Conservation (phyloP, 2,113 vertebrate genomes). For the Anarrhichthys ocellatus region DNA sequence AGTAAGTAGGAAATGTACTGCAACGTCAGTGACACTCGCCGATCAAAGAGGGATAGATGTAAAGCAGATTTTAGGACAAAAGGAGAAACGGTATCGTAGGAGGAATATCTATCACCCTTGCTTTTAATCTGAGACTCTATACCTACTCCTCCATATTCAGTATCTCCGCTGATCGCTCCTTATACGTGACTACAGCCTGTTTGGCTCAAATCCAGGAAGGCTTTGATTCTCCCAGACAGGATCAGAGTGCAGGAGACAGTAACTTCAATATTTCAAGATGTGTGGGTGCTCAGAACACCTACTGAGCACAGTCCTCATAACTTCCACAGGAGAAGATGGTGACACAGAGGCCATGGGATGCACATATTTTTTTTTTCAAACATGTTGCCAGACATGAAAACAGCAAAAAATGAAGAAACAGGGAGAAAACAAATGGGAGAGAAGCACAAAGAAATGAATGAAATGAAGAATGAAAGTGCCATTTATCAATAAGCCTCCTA, state of each 20-base stretch:
- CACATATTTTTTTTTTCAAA: neutral
- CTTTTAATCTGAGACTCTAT: slow-evolving; percentile 37
- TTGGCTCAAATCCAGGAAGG: slow-evolving; percentile 44
- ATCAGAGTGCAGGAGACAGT: slow-evolving; percentile 42
- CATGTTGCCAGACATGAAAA: slow-evolving; percentile 24
- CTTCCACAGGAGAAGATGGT: slow-evolving; percentile 19
- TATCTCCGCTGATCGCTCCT: slow-evolving; percentile 31
- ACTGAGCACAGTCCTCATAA: slow-evolving; percentile 35
- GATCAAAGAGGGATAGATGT: slow-evolving; percentile 12
- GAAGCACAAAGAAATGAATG: neutral
- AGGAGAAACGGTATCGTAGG: neutral
- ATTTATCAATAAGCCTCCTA: slow-evolving; percentile 69
- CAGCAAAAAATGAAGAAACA: neutral
- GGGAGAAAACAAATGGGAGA: neutral
- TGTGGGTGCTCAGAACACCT: slow-evolving; percentile 52
- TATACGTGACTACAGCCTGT: slow-evolving; percentile 29
- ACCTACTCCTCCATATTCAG: slow-evolving; percentile 41
- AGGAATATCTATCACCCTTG: slow-evolving; percentile 21
- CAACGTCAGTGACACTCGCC: neutral
- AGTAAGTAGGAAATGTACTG: slow-evolving; percentile 15
- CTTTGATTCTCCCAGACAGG: slow-evolving; percentile 67
- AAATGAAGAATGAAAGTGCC: neutral
- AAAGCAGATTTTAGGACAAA: slow-evolving; percentile 25
- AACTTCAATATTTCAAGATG: slow-evolving; percentile 53
- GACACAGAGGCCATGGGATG: slow-evolving; percentile 36